These are phyloP conservation scores for Lasioglossum malachurum DNA, from an alignment of 2,888 invertebrate genomes.

Conservation along the genomic window DNA sequence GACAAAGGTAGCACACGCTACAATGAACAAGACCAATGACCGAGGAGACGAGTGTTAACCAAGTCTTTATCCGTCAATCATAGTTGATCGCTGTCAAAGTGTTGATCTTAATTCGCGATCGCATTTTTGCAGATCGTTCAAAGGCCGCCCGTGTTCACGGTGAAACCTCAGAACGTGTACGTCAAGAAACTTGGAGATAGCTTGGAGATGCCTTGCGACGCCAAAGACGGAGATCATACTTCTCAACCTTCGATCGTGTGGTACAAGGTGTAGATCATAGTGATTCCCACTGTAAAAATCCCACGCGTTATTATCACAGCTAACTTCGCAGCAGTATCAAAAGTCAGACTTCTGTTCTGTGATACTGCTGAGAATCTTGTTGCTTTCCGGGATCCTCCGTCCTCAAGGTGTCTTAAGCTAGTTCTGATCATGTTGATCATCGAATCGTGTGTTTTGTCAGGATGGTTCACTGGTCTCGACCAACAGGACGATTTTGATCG, in stretches of 20 bases:
- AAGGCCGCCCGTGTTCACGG: conserved; percentile 93
- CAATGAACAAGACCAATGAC: conserved; percentile 68
- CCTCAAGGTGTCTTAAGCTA: not conserved
- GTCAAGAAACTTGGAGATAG: conserved; percentile 92
- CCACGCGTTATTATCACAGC: not conserved
- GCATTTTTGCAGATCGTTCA: conserved; percentile 87
- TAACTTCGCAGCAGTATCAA: not conserved
- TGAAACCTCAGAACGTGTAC: conserved; percentile 93
- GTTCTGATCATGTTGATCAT: not conserved
- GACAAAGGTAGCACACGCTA: not conserved
- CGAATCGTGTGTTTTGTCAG: conserved; percentile 84
- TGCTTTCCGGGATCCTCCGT: not conserved
- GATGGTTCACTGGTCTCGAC: conserved; percentile 90
- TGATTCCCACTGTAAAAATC: not conserved
- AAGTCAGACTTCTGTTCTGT: no score
- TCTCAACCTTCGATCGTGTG: conserved; percentile 89
- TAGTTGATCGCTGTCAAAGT: not conserved
- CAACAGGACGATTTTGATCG: conserved; percentile 89
- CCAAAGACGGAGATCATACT: conserved; percentile 89
- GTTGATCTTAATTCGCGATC: not conserved
- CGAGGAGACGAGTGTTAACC: conserved; percentile 68
- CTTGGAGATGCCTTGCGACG: conserved; percentile 93
- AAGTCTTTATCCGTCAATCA: conserved; percentile 78
- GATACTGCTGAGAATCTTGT: not conserved
- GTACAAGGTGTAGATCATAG: conserved; percentile 87